Evolutionary conservation across 2,797 vertebrate species (phyloP).

Genomic region (Spheniscus humboldti): DNA sequence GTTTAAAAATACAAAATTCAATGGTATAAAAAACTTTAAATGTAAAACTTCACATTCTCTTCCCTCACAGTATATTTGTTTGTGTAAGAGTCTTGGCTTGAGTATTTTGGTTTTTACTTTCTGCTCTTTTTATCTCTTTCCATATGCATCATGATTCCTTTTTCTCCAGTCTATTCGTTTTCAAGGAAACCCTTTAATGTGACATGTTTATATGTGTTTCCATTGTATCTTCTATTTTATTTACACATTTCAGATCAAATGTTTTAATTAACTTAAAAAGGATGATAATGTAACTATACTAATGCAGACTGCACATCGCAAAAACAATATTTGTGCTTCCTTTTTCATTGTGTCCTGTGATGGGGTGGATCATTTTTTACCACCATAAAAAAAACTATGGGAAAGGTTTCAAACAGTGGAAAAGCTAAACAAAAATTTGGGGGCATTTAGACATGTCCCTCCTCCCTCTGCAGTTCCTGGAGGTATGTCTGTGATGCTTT

Average conservation of each 20-base stretch:
- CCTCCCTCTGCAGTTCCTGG: background rate
- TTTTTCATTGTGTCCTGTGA: background rate
- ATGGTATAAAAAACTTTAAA: background rate
- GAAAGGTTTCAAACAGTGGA: background rate
- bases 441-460: background rate
- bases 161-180: background rate
- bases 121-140: conserved; percentile 19
- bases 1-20: conserved; percentile 2
- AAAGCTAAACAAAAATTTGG: conserved; percentile 17
- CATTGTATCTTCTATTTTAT: conserved; percentile 40
- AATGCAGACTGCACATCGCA: background rate
- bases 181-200: conserved; percentile 18
- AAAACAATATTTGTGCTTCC: background rate
- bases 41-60: background rate
- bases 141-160: background rate
- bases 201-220: conserved; percentile 35
- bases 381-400: background rate
- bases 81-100: conserved; percentile 1
- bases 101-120: background rate
- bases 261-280: conserved; percentile 12
- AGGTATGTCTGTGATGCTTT: conserved; percentile 12
- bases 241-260: conserved; percentile 1
- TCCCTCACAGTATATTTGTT: conserved; percentile 4
- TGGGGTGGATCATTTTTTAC: background rate
- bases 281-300: background rate